These are phyloP conservation scores for Trissolcus brochymenae DNA, from an alignment of 2,888 invertebrate species.

Conservation along the genomic window DNA sequence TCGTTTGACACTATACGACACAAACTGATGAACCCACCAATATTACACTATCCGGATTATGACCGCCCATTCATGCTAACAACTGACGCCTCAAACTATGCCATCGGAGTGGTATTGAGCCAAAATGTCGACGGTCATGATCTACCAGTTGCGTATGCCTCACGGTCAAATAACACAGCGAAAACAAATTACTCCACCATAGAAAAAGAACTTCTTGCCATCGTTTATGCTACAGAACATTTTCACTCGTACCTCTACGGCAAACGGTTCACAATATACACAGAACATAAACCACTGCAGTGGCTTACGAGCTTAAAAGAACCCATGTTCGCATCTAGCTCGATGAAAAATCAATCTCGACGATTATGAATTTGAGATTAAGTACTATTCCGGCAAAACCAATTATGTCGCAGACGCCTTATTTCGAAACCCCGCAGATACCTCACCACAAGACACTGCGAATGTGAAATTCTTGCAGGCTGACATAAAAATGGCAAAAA, in stretches of 20 bases:
- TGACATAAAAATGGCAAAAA: too few species aligned
- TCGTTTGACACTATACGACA: too few species aligned
- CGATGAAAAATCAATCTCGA: conserved; percentile 5
- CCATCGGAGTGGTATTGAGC: too few species aligned
- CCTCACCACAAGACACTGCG: too few species aligned
- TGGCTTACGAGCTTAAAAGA: conserved; percentile 15
- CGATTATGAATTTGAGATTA: conserved; percentile 1
- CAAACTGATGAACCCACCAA: too few species aligned
- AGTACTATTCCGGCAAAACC: conserved; percentile 3
- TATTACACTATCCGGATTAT: too few species aligned
- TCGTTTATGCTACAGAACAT: conserved; percentile 17
- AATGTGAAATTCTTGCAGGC: too few species aligned
- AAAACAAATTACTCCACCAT: conserved; percentile 34
- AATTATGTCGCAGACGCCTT: conserved; percentile 5
- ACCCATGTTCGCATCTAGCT: neutral
- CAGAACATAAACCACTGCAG: conserved; percentile 26
- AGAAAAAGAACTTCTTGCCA: conserved; percentile 23
- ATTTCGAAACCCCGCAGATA: conserved; percentile 4
- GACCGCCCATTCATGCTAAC: too few species aligned
- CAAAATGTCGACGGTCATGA: too few species aligned
- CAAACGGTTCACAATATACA: conserved; percentile 13
- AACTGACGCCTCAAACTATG: too few species aligned
- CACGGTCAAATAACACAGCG: conserved; percentile 10
- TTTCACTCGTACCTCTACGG: conserved; percentile 36
- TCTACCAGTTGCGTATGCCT: conserved; percentile 13